A percentile compares a stretch with the other conserved stretches of the same genome.
phyloP scores from a whole-genome alignment of 2,888 invertebrate genomes.

The Lepidonotus clava region DNA sequence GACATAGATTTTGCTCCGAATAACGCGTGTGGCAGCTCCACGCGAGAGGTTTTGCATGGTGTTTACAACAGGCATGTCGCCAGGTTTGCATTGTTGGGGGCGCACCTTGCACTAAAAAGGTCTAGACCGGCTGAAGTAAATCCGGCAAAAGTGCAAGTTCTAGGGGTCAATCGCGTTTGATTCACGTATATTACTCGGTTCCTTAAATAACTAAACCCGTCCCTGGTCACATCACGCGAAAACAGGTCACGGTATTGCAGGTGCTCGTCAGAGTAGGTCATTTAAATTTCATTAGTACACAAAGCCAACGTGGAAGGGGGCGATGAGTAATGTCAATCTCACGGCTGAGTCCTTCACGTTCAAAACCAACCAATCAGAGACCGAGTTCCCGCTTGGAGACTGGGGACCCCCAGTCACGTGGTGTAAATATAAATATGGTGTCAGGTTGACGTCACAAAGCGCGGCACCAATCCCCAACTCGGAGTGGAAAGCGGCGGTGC shows the following conservation, averaged over 20 bases:
- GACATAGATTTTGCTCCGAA: not conserved
- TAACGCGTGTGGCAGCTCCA: not conserved
- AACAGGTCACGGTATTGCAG: not conserved
- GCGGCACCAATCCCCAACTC: not conserved
- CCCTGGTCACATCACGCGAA: no score
- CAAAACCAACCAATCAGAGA: not conserved
- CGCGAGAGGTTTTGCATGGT: not conserved
- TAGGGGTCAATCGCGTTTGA: no score
- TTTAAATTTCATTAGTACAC: constrained; percentile 39
- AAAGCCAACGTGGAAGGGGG: constrained; percentile 47
- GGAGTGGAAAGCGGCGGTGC: not conserved
- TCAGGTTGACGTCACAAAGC: constrained; percentile 15
- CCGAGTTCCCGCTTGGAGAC: not conserved
- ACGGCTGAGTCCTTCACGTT: not conserved
- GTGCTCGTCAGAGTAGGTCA: constrained; percentile 13
- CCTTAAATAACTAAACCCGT: no score
- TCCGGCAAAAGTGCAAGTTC: no score
- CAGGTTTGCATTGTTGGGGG: no score
- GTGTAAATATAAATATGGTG: constrained; percentile 51
- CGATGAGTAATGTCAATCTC: constrained; percentile 32
- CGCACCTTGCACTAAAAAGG: no score
- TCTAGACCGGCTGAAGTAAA: no score
- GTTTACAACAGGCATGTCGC: constrained; percentile 25
- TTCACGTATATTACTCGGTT: no score
- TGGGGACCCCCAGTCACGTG: constrained; percentile 12